Percentiles rank a stretch among this genome's conserved stretches.
phyloP scores from a whole-genome alignment of 2,888 invertebrate genomes.

The Neria commutata region DNA sequence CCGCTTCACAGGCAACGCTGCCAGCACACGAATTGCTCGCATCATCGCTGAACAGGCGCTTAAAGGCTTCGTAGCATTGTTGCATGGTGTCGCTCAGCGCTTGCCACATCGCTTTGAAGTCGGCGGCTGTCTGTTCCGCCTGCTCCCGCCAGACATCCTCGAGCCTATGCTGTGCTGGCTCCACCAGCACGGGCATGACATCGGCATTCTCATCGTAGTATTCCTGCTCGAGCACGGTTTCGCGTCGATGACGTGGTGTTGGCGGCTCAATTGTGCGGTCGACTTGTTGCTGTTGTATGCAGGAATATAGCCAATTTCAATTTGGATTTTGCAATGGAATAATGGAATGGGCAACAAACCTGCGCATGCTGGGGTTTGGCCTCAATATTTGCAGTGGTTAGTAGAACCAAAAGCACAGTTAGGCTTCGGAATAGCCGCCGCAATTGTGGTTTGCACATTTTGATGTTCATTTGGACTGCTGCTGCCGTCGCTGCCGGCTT shows the following conservation, averaged over 20 bases:
- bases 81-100: constrained; percentile 40
- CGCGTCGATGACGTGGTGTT: background rate
- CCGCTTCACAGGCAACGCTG: too few species aligned
- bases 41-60: background rate
- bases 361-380: background rate
- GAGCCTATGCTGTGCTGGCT: constrained; percentile 27
- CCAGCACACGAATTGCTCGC: too few species aligned
- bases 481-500: too few species aligned
- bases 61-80: constrained; percentile 32
- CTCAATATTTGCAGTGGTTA: background rate
- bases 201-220: constrained; percentile 45
- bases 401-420: background rate
- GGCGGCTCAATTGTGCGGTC: background rate
- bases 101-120: constrained; percentile 42
- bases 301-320: too few species aligned
- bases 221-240: constrained; percentile 19
- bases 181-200: constrained; percentile 37
- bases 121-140: constrained; percentile 37
- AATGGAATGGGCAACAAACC: background rate
- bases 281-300: constrained; percentile 35
- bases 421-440: background rate
- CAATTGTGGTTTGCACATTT: background rate
- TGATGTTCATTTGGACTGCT: too few species aligned
- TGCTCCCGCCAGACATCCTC: constrained; percentile 32
- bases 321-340: too few species aligned